Base-by-base conservation (phyloP, 2,113 vertebrate species). In the Benitochromis conjunctus region DNA sequence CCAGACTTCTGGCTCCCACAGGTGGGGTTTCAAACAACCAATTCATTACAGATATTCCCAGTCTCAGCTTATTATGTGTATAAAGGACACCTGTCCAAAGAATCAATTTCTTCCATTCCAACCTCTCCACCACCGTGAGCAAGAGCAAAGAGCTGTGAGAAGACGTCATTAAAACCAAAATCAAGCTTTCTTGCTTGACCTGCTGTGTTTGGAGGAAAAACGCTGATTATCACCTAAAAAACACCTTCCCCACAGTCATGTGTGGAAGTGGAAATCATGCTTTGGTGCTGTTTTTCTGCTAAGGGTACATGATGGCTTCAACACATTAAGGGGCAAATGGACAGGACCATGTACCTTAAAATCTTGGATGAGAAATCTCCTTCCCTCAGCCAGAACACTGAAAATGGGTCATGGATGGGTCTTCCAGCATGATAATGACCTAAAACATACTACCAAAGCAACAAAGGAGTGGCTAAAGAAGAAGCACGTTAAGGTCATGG, bases 1-100 rank as follows among this genome's bases (percentile, higher is more conserved):
- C 13, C 8, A 29, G 56, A 29, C 56, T 29, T 29, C 56, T 57
- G 56, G 9, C 24, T 58, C 24, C 56, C 13, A 5, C 29, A 7
- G 56, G 56, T 57, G 56, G 24, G 56, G 16, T 57, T 29, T 58
- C 56, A 16, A 58, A 58, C 26, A 18, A 62, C 1, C 31, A 64
- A 64, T 36, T 64, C n/a, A n/a, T 64, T 18, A 5, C 31, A 0
- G n/a, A 34, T 34, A 34, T 34, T 34, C 31, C 31, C 0, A 0
- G 38, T 64, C 11, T 38, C 1, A 38, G 18, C 31, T 64, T 64
- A 18, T 64, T 64, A 64, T 64, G n/a, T 64, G 60, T 64, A 64
- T 38, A 64, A 64, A 64, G 60, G 36, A 64, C 60, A 64, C 31
- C 31, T 38, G 60, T 64, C 18, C 60, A 64, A 12, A 64, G 60